Base-by-base conservation (phyloP, 2,113 vertebrate genomes). In the Bombycilla garrulus region DNA sequence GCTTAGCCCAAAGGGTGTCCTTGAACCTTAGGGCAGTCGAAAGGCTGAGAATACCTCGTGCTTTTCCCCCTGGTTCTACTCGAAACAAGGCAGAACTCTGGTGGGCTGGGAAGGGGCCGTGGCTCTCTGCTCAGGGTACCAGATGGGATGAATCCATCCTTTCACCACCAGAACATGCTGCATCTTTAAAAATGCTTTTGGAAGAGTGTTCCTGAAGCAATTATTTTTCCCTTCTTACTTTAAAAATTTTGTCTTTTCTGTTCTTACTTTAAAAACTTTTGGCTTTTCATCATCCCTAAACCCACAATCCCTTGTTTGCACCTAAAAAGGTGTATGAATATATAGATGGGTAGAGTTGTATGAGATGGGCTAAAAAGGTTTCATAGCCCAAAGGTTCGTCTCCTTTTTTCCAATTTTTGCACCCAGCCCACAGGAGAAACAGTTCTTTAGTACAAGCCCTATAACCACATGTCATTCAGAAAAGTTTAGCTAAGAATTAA, bases 401-500 rank as follows among this genome's bases (percentile, higher is more conserved):
- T 81, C 79, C 31, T 72, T 90, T 72, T 72, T 92, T 66, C 70
- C 79, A 73, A 1, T 47, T 65, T 82, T 61, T 90, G 54, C 67
- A 53, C 6, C 16, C 0, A 2, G 20, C 29, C 60, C 61, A 36
- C 25, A 79, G 86, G 62, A 88, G 53, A 88, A 82, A 77, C 6
- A 62, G 56, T 57, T 81, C 82, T 81, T 92, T 13, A 83, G 74
- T 12, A 66, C 33, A 50, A 88, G 72, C 67, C 88, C 86, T 78
- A 83, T 93, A 88, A 94, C 81, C 80, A 84, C 86, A 66, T 33
- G 82, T 56, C 92, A 94, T 94, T 96, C 88, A 92, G 67, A 85
- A 81, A 95, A 93, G 83, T 90, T 96, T 96, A 94, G 90, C 94
- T 85, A 95, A 95, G 93, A 92, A 95, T 93, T 77, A 94, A 91